Conservation (phyloP, 2,113 vertebrate genomes). For the Dasypus novemcinctus region DNA sequence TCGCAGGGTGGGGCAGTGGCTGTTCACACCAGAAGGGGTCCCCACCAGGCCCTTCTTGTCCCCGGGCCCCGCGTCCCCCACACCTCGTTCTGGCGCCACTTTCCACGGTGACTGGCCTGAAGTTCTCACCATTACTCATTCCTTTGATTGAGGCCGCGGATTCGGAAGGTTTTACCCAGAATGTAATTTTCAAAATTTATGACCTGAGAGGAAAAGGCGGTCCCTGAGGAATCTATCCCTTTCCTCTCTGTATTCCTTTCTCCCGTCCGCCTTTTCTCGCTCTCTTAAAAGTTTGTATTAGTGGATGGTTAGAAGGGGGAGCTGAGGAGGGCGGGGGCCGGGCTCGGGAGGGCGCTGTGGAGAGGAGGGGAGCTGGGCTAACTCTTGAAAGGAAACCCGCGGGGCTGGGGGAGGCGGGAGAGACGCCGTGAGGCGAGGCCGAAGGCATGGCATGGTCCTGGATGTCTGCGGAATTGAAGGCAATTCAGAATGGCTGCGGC, state of each 20-base stretch:
- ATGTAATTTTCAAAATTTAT: conserved; percentile 31
- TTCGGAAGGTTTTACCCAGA: background rate
- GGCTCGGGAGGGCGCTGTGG: background rate
- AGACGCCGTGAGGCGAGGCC: background rate
- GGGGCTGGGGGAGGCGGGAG: background rate
- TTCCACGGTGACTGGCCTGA: background rate
- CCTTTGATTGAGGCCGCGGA: conserved; percentile 15
- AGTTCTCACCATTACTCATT: background rate
- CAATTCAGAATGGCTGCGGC: background rate
- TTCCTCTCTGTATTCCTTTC: background rate
- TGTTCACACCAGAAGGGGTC: background rate
- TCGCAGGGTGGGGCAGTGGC: background rate
- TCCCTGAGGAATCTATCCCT: background rate
- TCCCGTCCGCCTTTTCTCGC: background rate
- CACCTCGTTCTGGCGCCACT: background rate
- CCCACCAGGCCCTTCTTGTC: background rate
- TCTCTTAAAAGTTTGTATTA: background rate
- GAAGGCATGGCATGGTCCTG: background rate
- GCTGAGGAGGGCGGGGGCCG: no score
- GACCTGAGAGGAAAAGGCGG: background rate
- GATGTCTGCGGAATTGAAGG: background rate
- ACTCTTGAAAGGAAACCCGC: background rate
- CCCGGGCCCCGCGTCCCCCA: background rate
- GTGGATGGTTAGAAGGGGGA: background rate
- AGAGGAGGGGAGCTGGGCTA: background rate